A percentile compares a stretch with the other conserved stretches of the same genome.
Evolutionary conservation across 2,113 vertebrate genomes (phyloP).

Genomic region (Alaudala cheleensis): DNA sequence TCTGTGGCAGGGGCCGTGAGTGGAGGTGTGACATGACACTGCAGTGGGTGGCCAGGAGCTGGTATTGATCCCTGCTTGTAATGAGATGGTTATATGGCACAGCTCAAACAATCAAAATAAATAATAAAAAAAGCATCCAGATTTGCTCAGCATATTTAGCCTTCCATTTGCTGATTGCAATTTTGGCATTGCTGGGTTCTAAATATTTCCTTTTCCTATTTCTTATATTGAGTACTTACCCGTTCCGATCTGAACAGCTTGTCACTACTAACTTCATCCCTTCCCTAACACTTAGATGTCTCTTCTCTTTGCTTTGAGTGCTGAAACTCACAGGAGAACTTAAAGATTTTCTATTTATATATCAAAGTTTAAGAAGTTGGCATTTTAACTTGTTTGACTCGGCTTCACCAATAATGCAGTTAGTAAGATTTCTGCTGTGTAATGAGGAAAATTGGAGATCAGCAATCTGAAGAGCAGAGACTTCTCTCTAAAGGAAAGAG

Average conservation of each 20-base stretch:
- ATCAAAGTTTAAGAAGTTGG: not conserved
- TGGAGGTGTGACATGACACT: not conserved
- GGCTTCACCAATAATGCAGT: not conserved
- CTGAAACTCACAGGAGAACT: not conserved
- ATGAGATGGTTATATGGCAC: slow-evolving; percentile 3
- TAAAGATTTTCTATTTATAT: not conserved
- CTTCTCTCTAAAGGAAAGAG: not conserved
- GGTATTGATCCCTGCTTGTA: not conserved
- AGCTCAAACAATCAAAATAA: slow-evolving; percentile 50
- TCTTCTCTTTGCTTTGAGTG: not conserved
- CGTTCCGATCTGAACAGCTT: not conserved
- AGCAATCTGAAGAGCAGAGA: not conserved
- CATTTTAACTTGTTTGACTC: not conserved
- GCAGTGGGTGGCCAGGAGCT: not conserved
- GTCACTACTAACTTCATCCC: not conserved
- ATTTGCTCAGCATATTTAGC: slow-evolving; percentile 46
- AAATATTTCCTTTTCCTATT: slow-evolving; percentile 44
- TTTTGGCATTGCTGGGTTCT: slow-evolving; percentile 45
- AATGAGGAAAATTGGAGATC: not conserved
- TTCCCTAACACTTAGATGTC: not conserved
- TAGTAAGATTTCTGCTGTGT: not conserved
- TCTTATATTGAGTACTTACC: not conserved
- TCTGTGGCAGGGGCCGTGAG: accelerated
- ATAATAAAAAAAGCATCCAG: slow-evolving; percentile 34
- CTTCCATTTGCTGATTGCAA: slow-evolving; percentile 61